phyloP scores from a whole-genome alignment of 2,797 vertebrate genomes.

The Podarcis lilfordi region DNA sequence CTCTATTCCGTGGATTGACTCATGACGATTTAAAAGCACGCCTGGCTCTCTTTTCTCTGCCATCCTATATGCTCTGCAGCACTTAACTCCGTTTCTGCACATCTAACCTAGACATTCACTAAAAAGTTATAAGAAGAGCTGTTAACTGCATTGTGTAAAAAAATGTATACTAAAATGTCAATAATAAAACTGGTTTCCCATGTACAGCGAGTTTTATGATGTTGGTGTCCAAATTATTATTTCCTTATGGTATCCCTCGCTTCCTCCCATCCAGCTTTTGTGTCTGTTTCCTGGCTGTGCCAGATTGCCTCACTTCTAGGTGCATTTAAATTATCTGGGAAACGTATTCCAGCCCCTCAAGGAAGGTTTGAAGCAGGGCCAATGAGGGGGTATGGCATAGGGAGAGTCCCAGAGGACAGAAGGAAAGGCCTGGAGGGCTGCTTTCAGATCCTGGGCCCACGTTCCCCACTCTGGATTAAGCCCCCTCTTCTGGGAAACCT shows the following conservation, averaged over 20 bases:
- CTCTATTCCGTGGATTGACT: conserved; percentile 51
- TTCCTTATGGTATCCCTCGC: background rate
- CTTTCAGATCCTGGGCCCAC: background rate
- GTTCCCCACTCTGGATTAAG: background rate
- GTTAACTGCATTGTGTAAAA: conserved; percentile 69
- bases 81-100: conserved; percentile 70
- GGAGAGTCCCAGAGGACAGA: no score
- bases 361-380: no score
- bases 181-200: conserved; percentile 76
- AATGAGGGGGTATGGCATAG: no score
- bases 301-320: no score
- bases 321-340: no score
- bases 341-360: no score
- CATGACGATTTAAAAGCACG: conserved; percentile 55
- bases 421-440: background rate
- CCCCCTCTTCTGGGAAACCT: background rate
- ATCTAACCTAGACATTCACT: conserved; percentile 69
- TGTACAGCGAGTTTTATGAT: conserved; percentile 20
- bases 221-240: background rate
- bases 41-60: conserved; percentile 47
- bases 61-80: conserved; percentile 67
- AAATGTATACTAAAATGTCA: conserved; percentile 67
- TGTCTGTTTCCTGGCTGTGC: no score
- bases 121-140: conserved; percentile 60
- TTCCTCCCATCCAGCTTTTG: no score